Evolutionary conservation across 2,888 invertebrate species (phyloP).

Genomic region (Hyposoter dolosus): DNA sequence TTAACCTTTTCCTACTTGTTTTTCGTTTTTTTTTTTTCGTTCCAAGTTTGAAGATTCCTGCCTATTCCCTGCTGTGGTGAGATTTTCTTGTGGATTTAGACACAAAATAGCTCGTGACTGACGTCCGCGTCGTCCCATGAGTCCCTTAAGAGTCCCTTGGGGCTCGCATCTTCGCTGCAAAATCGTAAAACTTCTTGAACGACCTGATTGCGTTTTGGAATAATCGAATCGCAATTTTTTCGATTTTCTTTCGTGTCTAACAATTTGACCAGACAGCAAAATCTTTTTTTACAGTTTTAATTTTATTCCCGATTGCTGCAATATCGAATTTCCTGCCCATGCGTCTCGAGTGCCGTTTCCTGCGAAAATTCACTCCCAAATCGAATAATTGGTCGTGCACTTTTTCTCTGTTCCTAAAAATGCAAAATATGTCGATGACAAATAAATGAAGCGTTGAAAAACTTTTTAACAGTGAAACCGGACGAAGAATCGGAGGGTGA

Average conservation of each 20-base stretch:
- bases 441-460: background rate
- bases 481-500: conserved; percentile 85
- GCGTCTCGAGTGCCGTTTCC: background rate
- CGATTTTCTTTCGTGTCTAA: background rate
- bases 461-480: conserved; percentile 78
- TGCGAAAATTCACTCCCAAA: background rate
- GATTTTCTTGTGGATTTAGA: background rate
- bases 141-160: background rate
- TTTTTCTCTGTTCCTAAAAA: background rate
- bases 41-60: background rate
- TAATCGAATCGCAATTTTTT: background rate
- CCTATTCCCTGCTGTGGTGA: background rate
- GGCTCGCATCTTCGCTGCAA: background rate
- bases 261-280: background rate
- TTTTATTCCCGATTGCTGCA: conserved; percentile 10
- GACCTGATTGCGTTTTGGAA: background rate
- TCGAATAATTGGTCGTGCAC: background rate
- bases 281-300: background rate
- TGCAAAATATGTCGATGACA: background rate
- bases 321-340: background rate
- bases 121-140: background rate
- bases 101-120: background rate
- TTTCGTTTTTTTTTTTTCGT: conserved; percentile 67
- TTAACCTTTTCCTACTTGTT: background rate
- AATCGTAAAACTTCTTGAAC: background rate